These are phyloP conservation scores for Drosophila sechellia DNA, from an alignment of 1,140 invertebrate species.

Conservation along the genomic window DNA sequence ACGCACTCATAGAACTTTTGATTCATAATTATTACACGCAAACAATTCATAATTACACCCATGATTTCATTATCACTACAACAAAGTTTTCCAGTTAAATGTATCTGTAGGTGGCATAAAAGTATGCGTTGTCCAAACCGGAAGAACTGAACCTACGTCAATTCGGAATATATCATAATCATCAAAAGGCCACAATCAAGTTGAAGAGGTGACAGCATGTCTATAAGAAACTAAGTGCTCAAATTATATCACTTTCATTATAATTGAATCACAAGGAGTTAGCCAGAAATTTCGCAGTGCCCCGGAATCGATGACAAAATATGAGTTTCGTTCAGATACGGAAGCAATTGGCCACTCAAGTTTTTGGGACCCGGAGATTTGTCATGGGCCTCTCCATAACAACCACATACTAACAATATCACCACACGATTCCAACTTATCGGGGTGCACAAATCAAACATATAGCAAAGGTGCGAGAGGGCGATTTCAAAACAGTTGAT, in stretches of 20 bases:
- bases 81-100: not conserved
- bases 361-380: slow-evolving; percentile 24
- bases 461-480: slow-evolving; percentile 13
- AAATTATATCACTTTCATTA: slow-evolving; percentile 60
- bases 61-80: slow-evolving; percentile 28
- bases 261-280: slow-evolving; percentile 65
- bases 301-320: slow-evolving; percentile 34
- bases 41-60: slow-evolving; percentile 5
- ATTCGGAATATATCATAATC: slow-evolving; percentile 53
- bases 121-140: slow-evolving; percentile 26
- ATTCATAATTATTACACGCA: not conserved
- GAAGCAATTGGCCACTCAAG: slow-evolving; percentile 39
- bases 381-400: slow-evolving; percentile 27
- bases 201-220: slow-evolving; percentile 67
- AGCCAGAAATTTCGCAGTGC: slow-evolving; percentile 47
- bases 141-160: slow-evolving; percentile 39
- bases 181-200: slow-evolving; percentile 21
- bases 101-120: slow-evolving; percentile 11
- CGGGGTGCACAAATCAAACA: slow-evolving; percentile 59
- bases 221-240: slow-evolving; percentile 59
- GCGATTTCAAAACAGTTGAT: slow-evolving; percentile 56
- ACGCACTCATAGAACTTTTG: not conserved
- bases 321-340: slow-evolving; percentile 39
- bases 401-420: slow-evolving; percentile 12
- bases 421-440: slow-evolving; percentile 32